phyloP scores from a whole-genome alignment of 2,797 vertebrate species.

The Chelon labrosus region DNA sequence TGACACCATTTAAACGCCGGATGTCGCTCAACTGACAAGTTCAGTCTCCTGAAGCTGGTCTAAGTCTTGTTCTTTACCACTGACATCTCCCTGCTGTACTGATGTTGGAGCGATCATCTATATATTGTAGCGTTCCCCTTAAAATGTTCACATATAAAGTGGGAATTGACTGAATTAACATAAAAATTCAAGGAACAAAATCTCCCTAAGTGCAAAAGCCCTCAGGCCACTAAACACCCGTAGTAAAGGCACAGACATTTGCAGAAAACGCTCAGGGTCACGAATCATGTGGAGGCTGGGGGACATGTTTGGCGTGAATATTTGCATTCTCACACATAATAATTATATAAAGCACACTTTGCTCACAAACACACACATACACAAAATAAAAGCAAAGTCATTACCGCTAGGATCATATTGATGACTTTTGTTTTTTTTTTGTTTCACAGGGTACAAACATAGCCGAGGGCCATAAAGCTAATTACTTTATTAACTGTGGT shows the following conservation, averaged over 20 bases:
- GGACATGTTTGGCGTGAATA: conserved; percentile 22
- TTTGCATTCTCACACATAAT: conserved; percentile 31
- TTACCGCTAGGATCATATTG: conserved; percentile 35
- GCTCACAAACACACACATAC: conserved; percentile 33
- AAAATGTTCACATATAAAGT: conserved; percentile 1
- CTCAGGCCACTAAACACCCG: conserved; percentile 17
- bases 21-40: too few relatives aligned
- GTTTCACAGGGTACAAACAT: conserved; percentile 63
- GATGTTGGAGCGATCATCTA: neutral
- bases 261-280: conserved; percentile 31
- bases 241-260: conserved; percentile 9
- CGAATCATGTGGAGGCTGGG: conserved; percentile 37
- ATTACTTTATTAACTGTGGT: conserved; percentile 71
- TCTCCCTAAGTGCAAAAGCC: conserved; percentile 40
- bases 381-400: conserved; percentile 40
- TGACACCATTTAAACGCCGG: neutral
- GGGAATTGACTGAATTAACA: conserved; percentile 28
- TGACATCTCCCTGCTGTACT: neutral
- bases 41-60: too few relatives aligned
- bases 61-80: too few relatives aligned
- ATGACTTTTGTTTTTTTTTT: conserved; percentile 40
- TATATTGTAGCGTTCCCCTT: neutral
- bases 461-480: conserved; percentile 60
- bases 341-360: conserved; percentile 28
- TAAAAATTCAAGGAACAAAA: conserved; percentile 27